phyloP scores from a whole-genome alignment of 1,140 invertebrate species.

The Caerostris extrusa region DNA sequence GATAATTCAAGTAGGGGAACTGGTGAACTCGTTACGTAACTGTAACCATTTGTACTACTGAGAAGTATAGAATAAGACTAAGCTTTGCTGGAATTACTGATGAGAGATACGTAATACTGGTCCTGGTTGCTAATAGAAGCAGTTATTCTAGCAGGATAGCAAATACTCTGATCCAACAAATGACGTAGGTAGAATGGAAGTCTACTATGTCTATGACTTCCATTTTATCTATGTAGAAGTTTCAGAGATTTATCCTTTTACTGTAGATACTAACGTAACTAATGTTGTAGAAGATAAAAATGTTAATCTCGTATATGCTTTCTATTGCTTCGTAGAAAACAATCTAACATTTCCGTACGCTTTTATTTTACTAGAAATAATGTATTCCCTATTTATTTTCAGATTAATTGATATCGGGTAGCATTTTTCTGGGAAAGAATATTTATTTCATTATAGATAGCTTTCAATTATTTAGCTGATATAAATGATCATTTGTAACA shows the following conservation, averaged over 20 bases:
- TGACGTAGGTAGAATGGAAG: background rate
- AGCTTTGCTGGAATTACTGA: background rate
- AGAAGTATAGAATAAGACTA: background rate
- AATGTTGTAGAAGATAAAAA: background rate
- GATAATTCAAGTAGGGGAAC: slow-evolving; percentile 28
- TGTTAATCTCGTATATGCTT: background rate
- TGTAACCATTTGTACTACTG: background rate
- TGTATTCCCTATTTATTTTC: no score
- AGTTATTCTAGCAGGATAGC: background rate
- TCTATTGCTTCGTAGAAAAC: no score
- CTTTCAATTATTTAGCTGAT: no score
- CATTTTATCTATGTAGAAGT: background rate
- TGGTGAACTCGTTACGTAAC: slow-evolving; percentile 11
- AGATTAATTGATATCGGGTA: no score
- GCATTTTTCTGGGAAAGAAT: no score
- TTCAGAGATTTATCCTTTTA: background rate
- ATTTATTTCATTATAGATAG: no score
- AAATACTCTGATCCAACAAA: background rate
- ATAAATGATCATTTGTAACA: no score
- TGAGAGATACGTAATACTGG: background rate
- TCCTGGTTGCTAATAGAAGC: background rate
- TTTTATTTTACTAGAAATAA: no score
- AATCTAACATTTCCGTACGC: no score
- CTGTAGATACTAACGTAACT: background rate
- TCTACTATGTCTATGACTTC: no score